Base-by-base conservation (phyloP, 2,113 vertebrate genomes). In the Thalassoma bifasciatum region DNA sequence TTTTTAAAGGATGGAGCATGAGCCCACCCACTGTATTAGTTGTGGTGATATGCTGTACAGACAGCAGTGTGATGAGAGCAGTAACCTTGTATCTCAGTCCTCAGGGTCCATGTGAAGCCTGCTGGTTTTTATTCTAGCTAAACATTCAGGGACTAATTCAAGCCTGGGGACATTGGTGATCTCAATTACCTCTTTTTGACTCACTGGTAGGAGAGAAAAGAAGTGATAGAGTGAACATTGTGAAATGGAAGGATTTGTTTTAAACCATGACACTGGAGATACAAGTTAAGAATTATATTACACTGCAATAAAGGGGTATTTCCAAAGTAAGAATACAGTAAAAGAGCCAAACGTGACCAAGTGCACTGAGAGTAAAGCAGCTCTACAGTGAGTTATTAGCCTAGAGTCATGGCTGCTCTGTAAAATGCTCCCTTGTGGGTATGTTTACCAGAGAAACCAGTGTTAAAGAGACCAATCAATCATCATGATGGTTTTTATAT, bases 131-230 rank as follows among this genome's bases (percentile, higher is more conserved):
- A 75, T 75, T 53, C 73, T 34, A 54, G 44, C 10, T 13, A 59
- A 49, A 49, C 38, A 60, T 59, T 84, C 75, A 79, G 24, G 42
- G 44, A 54, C 56, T 40, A 49, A 59, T 61, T 83, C 77, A 80
- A 66, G 66, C 63, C 78, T 73, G 69, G 50, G 75, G 47, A 47
- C 38, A 54, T 54, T 58, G 63, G 59, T 72, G 66, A 77, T 56
- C 17, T 22, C 59, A 77, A 78, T 86, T 81, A 86, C 71, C 60
- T 73, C 38, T 36, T 71, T 79, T 82, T 78, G 78, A 69, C 50
- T 46, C n/a, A 37, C 57, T 51, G 38, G 21, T 26, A 52, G 42
- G 16, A 17, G 37, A 13, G 17, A 30, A 51, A 56, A 81, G 40
- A 19, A 57, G 61, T 30, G 40, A 49, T 13, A 4, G 23, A 23